These are phyloP conservation scores for Mercenaria mercenaria DNA, from an alignment of 1,140 invertebrate genomes.

Conservation along the genomic window DNA sequence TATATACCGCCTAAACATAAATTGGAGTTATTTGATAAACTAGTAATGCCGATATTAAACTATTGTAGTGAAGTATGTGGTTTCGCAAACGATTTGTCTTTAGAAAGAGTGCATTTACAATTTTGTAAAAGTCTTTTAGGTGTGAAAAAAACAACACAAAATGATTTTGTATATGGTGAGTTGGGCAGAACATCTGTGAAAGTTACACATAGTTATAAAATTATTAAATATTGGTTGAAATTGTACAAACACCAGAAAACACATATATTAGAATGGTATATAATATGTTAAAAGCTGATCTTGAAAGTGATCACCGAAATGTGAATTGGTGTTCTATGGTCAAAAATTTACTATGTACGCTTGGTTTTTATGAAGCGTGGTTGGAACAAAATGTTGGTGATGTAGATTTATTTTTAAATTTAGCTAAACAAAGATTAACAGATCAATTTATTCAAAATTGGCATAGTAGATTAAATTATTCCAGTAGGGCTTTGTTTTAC, in stretches of 20 bases:
- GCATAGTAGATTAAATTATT: neutral
- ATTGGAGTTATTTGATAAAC: conserved; percentile 59
- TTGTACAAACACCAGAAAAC: neutral
- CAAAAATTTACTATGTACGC: neutral
- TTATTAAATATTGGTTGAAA: conserved; percentile 1
- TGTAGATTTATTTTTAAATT: neutral
- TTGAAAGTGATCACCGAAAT: neutral
- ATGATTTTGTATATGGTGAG: neutral
- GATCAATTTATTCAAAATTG: neutral
- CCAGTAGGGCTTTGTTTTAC: neutral
- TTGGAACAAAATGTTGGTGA: neutral
- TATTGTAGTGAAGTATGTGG: conserved; percentile 59
- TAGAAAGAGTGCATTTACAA: neutral
- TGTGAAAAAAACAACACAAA: neutral
- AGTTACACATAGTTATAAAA: neutral
- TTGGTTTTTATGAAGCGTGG: neutral
- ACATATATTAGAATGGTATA: neutral
- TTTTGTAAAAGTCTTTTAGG: neutral
- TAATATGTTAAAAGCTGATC: neutral
- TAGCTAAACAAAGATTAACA: neutral
- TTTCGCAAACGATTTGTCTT: neutral
- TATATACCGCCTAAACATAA: neutral
- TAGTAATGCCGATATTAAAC: conserved; percentile 22
- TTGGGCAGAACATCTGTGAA: neutral
- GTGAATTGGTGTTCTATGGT: neutral